Base-by-base conservation (phyloP, 2,888 invertebrate species). In the Frankliniella fusca region DNA sequence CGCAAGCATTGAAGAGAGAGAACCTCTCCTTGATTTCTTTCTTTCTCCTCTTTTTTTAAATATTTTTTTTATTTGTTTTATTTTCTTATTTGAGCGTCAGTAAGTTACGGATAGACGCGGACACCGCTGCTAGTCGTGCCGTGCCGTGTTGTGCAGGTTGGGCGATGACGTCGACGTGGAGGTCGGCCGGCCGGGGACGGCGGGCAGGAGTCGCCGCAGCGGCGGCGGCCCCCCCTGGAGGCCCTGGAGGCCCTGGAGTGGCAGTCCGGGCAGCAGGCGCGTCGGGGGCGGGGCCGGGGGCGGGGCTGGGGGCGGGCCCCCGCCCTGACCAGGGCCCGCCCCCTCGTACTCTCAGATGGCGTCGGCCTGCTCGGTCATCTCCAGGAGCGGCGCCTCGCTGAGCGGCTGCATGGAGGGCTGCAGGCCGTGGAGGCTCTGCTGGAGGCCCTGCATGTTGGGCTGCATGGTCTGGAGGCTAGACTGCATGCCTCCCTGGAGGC, bases 111-210 rank as follows among this genome's bases (percentile, higher is more conserved):
- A n/a, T n/a, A n/a, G 38, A 5, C 38, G 5, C 38, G 38, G 3
- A 38, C 38, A 38, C 38, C 38, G 38, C 38, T 38, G 38, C 38
- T 38, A 38, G 61, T 15, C 61, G 11, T 18, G 61, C 61, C 61
- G 61, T 23, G 70, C 70, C 27, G 70, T 10, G 70, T 76, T 76
- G 70, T 27, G 70, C 70, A 76, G 38, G 82, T 70, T 83, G 83
- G 15, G 83, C 82, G 76, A 80, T 61, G 48, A 82, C 82, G 82
- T 81, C 81, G 38, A 82, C 81, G 80, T 82, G 15, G 65, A 28
- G 38, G 81, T 48, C 8, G 81, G 81, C 8, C 83, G 76, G 80
- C 80, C 65, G 76, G 15, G 79, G 5, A 48, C 48, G 38, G 65
- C 49, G 27, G 49, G 50, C 65, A 70, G 79, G 48, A 23, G 65